Conservation (phyloP, 2,113 vertebrate species). For the Cololabis saira region DNA sequence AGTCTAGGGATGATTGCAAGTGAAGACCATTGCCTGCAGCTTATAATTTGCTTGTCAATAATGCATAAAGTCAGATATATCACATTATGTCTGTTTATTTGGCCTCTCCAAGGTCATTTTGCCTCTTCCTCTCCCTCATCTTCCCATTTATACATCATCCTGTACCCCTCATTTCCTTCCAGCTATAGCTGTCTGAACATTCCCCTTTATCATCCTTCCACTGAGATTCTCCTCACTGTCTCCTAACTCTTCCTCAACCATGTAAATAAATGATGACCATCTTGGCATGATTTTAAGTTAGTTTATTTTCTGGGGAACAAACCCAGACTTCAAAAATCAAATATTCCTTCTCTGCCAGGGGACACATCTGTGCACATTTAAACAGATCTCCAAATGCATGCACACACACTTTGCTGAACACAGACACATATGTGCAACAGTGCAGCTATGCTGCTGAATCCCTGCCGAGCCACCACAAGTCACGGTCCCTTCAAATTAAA, state of each 20-base stretch:
- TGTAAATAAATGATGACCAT: conserved; percentile 70
- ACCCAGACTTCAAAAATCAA: conserved; percentile 56
- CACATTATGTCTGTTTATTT: conserved; percentile 53
- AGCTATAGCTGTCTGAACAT: conserved; percentile 28
- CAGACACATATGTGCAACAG: background rate
- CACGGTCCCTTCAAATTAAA: conserved; percentile 72
- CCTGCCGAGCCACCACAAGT: conserved; percentile 68
- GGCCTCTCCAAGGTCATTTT: conserved; percentile 48
- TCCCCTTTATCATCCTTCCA: conserved; percentile 37
- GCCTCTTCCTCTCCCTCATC: conserved; percentile 15
- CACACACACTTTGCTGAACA: background rate
- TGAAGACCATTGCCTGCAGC: conserved; percentile 45
- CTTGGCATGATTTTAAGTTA: conserved; percentile 48
- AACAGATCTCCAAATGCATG: conserved; percentile 7
- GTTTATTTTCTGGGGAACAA: conserved; percentile 57
- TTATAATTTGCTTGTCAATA: conserved; percentile 70
- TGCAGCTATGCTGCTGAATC: conserved; percentile 40
- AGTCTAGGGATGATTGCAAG: conserved; percentile 50
- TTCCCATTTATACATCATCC: conserved; percentile 33
- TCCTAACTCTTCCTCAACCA: conserved; percentile 33
- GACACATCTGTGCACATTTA: conserved; percentile 38
- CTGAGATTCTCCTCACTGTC: conserved; percentile 18
- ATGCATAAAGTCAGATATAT: conserved; percentile 70
- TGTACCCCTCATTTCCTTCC: conserved; percentile 37
- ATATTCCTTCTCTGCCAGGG: conserved; percentile 36